Percentiles rank a stretch among this genome's conserved stretches.
Conservation (phyloP, 2,113 vertebrate genomes). For the Pseudopodoces humilis region DNA sequence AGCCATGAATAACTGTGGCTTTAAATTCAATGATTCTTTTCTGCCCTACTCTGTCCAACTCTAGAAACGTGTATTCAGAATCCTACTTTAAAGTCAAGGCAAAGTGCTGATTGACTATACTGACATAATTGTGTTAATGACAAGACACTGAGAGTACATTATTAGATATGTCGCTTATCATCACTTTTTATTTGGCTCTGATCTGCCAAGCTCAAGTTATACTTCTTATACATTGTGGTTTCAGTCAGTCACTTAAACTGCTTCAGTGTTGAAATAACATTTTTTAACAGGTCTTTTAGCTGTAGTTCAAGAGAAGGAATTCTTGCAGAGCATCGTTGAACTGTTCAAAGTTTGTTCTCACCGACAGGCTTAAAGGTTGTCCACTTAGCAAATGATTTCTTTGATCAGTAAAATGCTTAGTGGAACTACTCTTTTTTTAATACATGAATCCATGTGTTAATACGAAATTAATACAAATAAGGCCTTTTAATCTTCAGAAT, state of each 20-base stretch:
- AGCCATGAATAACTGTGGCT: slow-evolving; percentile 56
- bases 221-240: slow-evolving; percentile 73
- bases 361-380: slow-evolving; percentile 63
- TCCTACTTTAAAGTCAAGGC: slow-evolving; percentile 74
- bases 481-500: slow-evolving; percentile 61
- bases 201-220: slow-evolving; percentile 73
- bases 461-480: slow-evolving; percentile 57
- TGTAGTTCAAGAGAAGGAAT: slow-evolving; percentile 63
- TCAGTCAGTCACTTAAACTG: slow-evolving; percentile 74
- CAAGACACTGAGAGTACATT: slow-evolving; percentile 69
- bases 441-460: slow-evolving; percentile 48
- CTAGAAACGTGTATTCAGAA: slow-evolving; percentile 68
- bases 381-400: slow-evolving; percentile 67
- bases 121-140: slow-evolving; percentile 82
- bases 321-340: slow-evolving; percentile 62
- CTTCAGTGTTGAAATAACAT: slow-evolving; percentile 71
- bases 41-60: slow-evolving; percentile 49
- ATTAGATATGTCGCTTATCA: slow-evolving; percentile 76
- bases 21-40: slow-evolving; percentile 66
- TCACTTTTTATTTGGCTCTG: slow-evolving; percentile 74
- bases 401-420: slow-evolving; percentile 70
- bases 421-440: slow-evolving; percentile 38
- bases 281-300: slow-evolving; percentile 72
- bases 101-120: slow-evolving; percentile 77
- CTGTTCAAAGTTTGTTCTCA: slow-evolving; percentile 69